Evolutionary conservation across 2,797 vertebrate species (phyloP).

Genomic region (Clarias fuscus): DNA sequence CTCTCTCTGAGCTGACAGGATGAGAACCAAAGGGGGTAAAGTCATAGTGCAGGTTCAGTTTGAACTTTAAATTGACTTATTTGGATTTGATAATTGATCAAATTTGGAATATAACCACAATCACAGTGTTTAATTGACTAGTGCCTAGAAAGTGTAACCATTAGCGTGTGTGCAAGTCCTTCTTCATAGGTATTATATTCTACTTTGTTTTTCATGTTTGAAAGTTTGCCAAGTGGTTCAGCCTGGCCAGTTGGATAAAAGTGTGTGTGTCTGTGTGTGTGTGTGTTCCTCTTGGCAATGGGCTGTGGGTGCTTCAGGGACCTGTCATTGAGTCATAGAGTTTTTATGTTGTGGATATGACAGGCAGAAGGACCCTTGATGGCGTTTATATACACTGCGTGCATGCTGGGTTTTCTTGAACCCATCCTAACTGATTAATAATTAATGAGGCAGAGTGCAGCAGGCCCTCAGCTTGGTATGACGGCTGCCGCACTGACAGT

Average conservation of each 20-base stretch:
- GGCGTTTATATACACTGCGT: slow-evolving; percentile 46
- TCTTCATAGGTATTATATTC: neutral
- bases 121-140: slow-evolving; percentile 55
- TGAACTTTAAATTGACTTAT: slow-evolving; percentile 69
- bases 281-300: slow-evolving; percentile 23
- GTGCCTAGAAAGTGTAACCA: neutral
- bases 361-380: slow-evolving; percentile 59
- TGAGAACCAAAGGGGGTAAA: slow-evolving; percentile 71
- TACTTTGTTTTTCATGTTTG: neutral
- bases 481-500: slow-evolving; percentile 64
- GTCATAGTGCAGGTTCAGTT: slow-evolving; percentile 48
- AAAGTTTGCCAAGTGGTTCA: slow-evolving; percentile 38
- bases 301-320: slow-evolving; percentile 64
- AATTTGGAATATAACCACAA: slow-evolving; percentile 62
- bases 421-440: slow-evolving; percentile 70
- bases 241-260: slow-evolving; percentile 33
- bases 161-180: slow-evolving; percentile 3
- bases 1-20: slow-evolving; percentile 62
- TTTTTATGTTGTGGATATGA: slow-evolving; percentile 67
- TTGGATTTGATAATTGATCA: slow-evolving; percentile 66
- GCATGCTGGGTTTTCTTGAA: slow-evolving; percentile 59
- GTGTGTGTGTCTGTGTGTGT: slow-evolving; percentile 13
- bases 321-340: slow-evolving; percentile 67
- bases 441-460: slow-evolving; percentile 68
- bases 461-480: slow-evolving; percentile 60